These are phyloP conservation scores for Emmelina monodactyla DNA, from an alignment of 2,888 invertebrate species.

Conservation along the genomic window DNA sequence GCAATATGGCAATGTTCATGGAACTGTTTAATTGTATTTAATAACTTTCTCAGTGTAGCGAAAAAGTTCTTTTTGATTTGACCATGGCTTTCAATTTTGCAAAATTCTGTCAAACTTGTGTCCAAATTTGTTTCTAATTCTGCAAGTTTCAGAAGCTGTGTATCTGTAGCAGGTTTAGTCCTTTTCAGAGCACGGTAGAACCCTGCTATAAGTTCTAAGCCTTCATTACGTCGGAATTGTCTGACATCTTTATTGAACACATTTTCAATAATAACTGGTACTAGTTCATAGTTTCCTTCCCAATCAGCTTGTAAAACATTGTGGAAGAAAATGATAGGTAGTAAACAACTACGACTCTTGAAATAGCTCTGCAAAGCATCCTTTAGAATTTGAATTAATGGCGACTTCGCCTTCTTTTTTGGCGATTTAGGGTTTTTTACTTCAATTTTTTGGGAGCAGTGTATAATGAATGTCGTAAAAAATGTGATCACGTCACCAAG, in stretches of 20 bases:
- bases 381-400: conserved; percentile 54
- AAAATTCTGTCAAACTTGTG: conserved; percentile 34
- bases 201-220: conserved; percentile 69
- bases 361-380: conserved; percentile 68
- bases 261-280: conserved; percentile 64
- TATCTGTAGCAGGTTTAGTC: conserved; percentile 36
- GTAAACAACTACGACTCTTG: conserved; percentile 68
- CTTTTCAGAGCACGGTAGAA: conserved; percentile 70
- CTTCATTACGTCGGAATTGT: conserved; percentile 73
- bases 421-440: conserved; percentile 27
- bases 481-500: conserved; percentile 71
- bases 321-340: conserved; percentile 73
- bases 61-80: conserved; percentile 67
- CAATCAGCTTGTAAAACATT: conserved; percentile 71
- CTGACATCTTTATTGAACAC: conserved; percentile 68
- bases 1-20: conserved; percentile 42
- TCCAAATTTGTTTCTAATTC: conserved; percentile 56
- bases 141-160: conserved; percentile 31
- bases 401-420: conserved; percentile 35
- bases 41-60: conserved; percentile 56
- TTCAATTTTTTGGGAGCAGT: conserved; percentile 65
- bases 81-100: conserved; percentile 38
- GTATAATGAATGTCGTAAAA: conserved; percentile 70
- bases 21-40: conserved; percentile 56
- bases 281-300: conserved; percentile 69